Evolutionary conservation across 2,797 vertebrate species (phyloP).

Genomic region (Myotis vivesi): DNA sequence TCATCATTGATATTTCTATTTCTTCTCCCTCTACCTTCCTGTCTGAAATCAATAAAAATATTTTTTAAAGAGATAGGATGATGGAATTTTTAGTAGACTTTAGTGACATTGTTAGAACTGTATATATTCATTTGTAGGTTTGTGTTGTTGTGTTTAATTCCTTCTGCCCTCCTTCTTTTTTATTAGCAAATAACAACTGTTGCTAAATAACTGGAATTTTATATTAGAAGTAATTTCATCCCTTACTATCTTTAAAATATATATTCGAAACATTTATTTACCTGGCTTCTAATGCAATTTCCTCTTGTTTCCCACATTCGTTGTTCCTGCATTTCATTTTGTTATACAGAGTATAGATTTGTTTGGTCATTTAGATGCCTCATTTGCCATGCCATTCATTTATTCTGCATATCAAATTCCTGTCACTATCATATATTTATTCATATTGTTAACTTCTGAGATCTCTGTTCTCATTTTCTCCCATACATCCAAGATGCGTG

Average conservation of each 20-base stretch:
- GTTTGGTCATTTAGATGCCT: background rate
- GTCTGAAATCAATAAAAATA: too few relatives aligned
- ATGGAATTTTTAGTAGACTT: background rate
- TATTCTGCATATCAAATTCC: background rate
- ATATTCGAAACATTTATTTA: slow-evolving; percentile 53
- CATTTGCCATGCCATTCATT: background rate
- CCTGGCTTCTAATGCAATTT: background rate
- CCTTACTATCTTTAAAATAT: background rate
- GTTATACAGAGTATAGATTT: slow-evolving; percentile 21
- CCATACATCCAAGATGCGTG: slow-evolving; percentile 25
- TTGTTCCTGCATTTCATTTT: slow-evolving; percentile 46
- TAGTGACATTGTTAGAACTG: background rate
- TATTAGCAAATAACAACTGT: background rate
- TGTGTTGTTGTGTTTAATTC: background rate
- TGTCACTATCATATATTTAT: background rate
- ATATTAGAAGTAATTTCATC: slow-evolving; percentile 14
- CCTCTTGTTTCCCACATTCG: background rate
- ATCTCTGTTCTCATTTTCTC: background rate
- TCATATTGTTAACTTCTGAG: background rate
- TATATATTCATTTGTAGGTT: background rate
- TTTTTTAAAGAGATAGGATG: background rate
- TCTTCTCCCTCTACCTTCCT: too few relatives aligned
- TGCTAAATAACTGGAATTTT: slow-evolving; percentile 51
- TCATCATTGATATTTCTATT: too few relatives aligned
- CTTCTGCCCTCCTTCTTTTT: background rate